Evolutionary conservation across 2,888 invertebrate genomes (phyloP).

Genomic region (Luperina nickerlii): DNA sequence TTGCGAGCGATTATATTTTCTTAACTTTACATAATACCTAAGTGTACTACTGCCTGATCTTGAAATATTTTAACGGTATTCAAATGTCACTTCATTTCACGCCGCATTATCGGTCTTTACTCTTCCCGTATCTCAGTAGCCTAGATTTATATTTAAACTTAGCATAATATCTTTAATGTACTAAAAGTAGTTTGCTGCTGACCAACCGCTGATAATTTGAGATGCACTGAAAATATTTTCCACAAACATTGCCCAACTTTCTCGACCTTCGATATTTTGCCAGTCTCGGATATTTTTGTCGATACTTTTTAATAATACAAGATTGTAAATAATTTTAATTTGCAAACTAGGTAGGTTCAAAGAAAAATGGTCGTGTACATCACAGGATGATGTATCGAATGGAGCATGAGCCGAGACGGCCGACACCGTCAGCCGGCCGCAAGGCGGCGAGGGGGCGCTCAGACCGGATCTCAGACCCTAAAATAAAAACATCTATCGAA

Average conservation of each 20-base stretch:
- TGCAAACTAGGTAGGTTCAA: not conserved
- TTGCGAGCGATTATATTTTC: constrained; percentile 65
- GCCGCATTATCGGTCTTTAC: constrained; percentile 48
- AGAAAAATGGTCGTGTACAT: constrained; percentile 31
- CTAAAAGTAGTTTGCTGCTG: constrained; percentile 35
- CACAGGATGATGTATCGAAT: constrained; percentile 63
- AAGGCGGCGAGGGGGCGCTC: constrained; percentile 85
- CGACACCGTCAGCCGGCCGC: constrained; percentile 78
- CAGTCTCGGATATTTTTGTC: not conserved
- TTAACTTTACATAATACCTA: not conserved
- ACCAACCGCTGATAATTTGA: constrained; percentile 35
- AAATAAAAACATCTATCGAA: constrained; percentile 90
- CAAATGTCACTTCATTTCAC: constrained; percentile 34
- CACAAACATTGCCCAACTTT: constrained; percentile 6
- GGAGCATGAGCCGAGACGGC: constrained; percentile 65
- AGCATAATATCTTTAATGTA: constrained; percentile 38
- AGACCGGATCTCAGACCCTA: constrained; percentile 90
- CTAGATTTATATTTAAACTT: constrained; percentile 46
- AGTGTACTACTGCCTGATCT: constrained; percentile 39
- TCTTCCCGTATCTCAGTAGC: constrained; percentile 53
- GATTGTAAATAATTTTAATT: constrained; percentile 18
- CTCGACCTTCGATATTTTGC: constrained; percentile 20
- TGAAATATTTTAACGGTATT: constrained; percentile 39
- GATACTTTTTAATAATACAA: not conserved
- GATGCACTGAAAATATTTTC: constrained; percentile 18